These are phyloP conservation scores for Sinocyclocheilus anshuiensis DNA, from an alignment of 2,113 vertebrate species.

Conservation along the genomic window DNA sequence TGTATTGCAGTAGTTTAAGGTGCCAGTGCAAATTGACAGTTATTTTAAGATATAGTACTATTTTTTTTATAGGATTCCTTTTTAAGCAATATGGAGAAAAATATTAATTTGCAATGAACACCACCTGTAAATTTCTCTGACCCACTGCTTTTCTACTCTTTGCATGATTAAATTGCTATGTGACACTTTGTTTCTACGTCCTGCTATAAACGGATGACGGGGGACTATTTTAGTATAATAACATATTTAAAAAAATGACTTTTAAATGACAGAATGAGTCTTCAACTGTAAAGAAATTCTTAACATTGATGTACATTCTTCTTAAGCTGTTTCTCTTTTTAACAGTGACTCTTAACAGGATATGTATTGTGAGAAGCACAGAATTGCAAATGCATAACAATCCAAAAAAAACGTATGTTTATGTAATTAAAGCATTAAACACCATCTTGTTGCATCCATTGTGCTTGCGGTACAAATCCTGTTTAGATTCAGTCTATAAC, in stretches of 20 bases:
- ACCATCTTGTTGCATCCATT: not conserved
- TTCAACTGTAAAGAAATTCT: not conserved
- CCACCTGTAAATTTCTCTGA: not conserved
- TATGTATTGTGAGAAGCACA: not conserved
- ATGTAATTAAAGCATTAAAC: not conserved
- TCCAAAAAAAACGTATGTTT: not conserved
- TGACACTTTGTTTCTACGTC: not conserved
- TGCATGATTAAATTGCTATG: not conserved
- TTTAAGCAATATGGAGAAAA: not conserved
- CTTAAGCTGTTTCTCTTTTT: not conserved
- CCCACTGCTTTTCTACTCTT: not conserved
- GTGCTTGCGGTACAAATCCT: not conserved
- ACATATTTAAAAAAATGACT: not conserved
- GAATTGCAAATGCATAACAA: not conserved
- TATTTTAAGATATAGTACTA: not conserved
- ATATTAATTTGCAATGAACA: too few species aligned
- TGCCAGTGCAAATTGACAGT: not conserved
- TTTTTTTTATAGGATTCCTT: not conserved
- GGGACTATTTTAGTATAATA: not conserved
- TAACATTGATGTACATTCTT: not conserved
- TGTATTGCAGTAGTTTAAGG: not conserved
- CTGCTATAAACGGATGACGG: not conserved
- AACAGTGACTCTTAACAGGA: not conserved
- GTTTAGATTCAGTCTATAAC: not conserved
- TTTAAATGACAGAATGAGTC: not conserved